These are phyloP conservation scores for Phrixothrix hirtus DNA, from an alignment of 2,888 invertebrate species.

Conservation along the genomic window DNA sequence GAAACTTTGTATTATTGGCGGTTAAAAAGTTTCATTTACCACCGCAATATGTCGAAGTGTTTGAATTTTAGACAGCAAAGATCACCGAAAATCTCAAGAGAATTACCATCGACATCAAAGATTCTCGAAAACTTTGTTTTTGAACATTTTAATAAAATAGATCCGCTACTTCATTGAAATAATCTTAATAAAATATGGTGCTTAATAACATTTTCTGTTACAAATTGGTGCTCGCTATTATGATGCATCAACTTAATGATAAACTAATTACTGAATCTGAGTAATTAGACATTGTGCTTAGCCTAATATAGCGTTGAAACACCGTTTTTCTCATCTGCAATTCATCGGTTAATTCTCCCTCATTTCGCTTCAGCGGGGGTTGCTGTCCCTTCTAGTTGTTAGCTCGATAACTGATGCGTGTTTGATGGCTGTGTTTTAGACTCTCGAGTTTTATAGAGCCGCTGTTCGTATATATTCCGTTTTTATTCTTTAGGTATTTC, in stretches of 20 bases:
- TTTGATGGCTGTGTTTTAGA: constrained; percentile 35
- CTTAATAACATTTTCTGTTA: constrained; percentile 31
- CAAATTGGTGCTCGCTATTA: constrained; percentile 41
- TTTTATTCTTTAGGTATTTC: constrained; percentile 21
- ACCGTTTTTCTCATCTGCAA: constrained; percentile 19
- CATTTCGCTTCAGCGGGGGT: constrained; percentile 8
- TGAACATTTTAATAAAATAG: constrained; percentile 1
- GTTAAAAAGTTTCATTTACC: constrained; percentile 25
- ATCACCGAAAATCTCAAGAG: constrained; percentile 16
- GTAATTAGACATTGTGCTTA: constrained; percentile 20
- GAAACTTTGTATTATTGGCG: constrained; percentile 21
- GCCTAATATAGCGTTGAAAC: constrained; percentile 9
- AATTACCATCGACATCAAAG: constrained; percentile 27
- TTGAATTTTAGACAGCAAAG: constrained; percentile 10
- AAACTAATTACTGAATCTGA: constrained; percentile 22
- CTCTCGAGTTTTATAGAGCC: constrained; percentile 18
- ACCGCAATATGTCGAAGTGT: constrained; percentile 27
- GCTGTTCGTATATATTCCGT: constrained; percentile 12
- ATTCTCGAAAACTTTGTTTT: constrained; percentile 24
- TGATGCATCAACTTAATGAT: constrained; percentile 38
- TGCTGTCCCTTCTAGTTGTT: constrained; percentile 38
- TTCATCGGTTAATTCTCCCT: constrained; percentile 23
- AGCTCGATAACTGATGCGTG: constrained; percentile 41
- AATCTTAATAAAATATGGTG: constrained; percentile 31
- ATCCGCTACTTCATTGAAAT: constrained; percentile 35